Evolutionary conservation across 2,113 vertebrate species (phyloP).

Genomic region (Muntiacus reevesi): DNA sequence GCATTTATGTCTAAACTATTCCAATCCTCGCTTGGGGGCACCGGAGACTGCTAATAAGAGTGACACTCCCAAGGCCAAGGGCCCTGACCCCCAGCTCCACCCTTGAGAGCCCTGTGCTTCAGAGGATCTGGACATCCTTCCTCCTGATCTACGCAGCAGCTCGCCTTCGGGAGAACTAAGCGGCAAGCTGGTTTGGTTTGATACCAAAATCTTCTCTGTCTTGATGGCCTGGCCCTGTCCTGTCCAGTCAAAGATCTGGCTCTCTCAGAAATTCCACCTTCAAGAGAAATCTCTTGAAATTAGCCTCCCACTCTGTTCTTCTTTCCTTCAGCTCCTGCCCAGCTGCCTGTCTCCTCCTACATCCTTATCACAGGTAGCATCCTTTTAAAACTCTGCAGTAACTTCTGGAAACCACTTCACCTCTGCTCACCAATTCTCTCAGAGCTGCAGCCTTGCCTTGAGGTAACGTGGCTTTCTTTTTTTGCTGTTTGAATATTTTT

Average conservation of each 20-base stretch:
- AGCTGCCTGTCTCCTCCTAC: not conserved
- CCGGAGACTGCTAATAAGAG: not conserved
- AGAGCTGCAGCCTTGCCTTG: not conserved
- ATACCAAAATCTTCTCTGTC: not conserved
- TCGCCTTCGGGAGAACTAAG: not conserved
- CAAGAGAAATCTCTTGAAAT: not conserved
- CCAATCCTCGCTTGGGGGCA: not conserved
- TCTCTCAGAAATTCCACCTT: not conserved
- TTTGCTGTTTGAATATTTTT: not conserved
- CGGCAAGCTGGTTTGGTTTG: not conserved
- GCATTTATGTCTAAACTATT: conserved; percentile 65
- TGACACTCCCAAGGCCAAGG: not conserved
- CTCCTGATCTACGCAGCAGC: not conserved
- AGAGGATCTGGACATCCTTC: not conserved
- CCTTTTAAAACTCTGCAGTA: not conserved
- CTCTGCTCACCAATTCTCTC: not conserved
- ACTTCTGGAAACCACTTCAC: not conserved
- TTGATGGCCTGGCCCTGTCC: too few relatives aligned
- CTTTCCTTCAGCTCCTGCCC: not conserved
- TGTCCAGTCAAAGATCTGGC: not conserved
- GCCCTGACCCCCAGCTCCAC: not conserved
- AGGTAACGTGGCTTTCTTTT: not conserved
- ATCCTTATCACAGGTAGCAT: not conserved
- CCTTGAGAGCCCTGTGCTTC: too few relatives aligned
- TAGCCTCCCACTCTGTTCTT: not conserved